A percentile compares a stretch with the other conserved stretches of the same genome.
Conservation (phyloP, 2,888 invertebrate genomes). For the Netelia melanura region DNA sequence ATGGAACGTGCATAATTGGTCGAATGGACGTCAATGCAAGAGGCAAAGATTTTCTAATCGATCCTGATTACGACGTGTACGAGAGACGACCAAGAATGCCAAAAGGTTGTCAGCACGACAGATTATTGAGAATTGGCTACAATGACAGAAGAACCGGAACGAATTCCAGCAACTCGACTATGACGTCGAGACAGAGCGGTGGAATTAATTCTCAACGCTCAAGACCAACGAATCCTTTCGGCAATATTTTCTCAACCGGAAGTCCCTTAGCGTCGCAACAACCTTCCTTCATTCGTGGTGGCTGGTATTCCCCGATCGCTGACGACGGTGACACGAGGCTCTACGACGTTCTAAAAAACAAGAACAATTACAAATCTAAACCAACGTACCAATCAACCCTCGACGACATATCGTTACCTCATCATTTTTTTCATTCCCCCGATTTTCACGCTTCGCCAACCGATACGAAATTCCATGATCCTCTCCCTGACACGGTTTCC, state of each 20-base stretch:
- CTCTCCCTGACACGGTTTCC: not conserved
- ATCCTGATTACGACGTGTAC: conserved; percentile 89
- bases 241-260: conserved; percentile 31
- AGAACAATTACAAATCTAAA: conserved; percentile 3
- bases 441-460: not conserved
- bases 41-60: conserved; percentile 86
- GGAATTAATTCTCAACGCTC: not conserved
- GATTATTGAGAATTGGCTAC: conserved; percentile 49
- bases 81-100: conserved; percentile 77
- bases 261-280: not conserved
- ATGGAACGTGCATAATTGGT: conserved; percentile 87
- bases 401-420: not conserved
- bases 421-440: not conserved
- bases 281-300: conserved; percentile 59
- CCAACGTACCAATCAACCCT: not conserved
- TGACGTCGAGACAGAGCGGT: not conserved
- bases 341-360: conserved; percentile 57
- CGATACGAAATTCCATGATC: not conserved
- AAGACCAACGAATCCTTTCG: conserved; percentile 27
- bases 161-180: not conserved
- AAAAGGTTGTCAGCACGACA: conserved; percentile 59
- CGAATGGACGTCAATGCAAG: conserved; percentile 82
- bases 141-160: not conserved
- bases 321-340: conserved; percentile 60
- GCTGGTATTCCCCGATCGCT: conserved; percentile 61